Evolutionary conservation across 2,113 vertebrate species (phyloP), one percentile per base, ranked within the genome.

Genomic region (Rhagologus leucostigma): DNA sequence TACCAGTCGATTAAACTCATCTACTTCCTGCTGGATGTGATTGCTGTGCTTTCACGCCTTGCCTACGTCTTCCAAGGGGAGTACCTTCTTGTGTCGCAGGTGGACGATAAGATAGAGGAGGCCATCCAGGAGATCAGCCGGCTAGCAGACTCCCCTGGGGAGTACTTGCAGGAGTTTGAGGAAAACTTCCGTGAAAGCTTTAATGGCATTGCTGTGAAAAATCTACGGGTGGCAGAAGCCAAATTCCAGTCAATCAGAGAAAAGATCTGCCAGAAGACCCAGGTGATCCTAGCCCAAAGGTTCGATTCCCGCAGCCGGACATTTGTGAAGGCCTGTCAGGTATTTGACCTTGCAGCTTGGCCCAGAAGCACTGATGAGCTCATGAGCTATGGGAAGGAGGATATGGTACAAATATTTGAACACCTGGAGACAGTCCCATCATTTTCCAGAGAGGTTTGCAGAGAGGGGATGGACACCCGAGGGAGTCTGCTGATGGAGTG

Each of bases 201-300:
- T 97, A 99, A 99, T 0, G 99, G 99, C 1, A 98, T 99, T 3
- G 98, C 99, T 33, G 97, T 99, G 90, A 99, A 99, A 97, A 99
- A 99, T 95, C 97, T 99, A 67, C 98, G 99, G 18, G 99, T 99
- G 85, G 99, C 99, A 0, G 99, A 99, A 93, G 99, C 99, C 90
- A 99, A 99, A 97, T 99, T 99, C 95, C 99, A 99, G 97, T 99
- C 99, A 1, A 99, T 99, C 93, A 97, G 99, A 88, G 99, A 99
- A 91, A 99, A 99, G 97, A 99, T 99, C 95, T 99, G 99, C 97
- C 99, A 98, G 98, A 98, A 98, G 95, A 99, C 99, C 57, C 99
- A 99, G 81, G 98, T 98, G 76, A 99, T 99, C 91, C 96, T 99
- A 71, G 98, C 98, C 20, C 99, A 99, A 95, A 98, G 99, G 80